Percentiles rank a stretch among this genome's conserved stretches.
Evolutionary conservation across 2,113 vertebrate genomes (phyloP).

Genomic region (Seriola dumerili): DNA sequence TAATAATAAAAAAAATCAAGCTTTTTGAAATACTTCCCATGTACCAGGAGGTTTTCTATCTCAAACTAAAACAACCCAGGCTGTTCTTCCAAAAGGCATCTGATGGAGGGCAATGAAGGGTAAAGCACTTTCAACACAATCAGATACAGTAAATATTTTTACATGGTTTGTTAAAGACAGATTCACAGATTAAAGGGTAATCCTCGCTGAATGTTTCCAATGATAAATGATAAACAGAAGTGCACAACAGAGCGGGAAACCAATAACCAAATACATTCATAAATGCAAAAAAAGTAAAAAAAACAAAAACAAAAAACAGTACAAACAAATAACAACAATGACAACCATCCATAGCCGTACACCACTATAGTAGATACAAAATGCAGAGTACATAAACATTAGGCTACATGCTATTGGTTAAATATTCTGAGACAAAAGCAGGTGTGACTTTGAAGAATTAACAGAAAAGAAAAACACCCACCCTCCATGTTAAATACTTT

Average conservation of each 20-base stretch:
- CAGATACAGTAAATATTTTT: constrained; percentile 1
- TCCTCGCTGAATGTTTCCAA: not conserved
- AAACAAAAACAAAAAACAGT: constrained; percentile 28
- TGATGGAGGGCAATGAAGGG: constrained; percentile 16
- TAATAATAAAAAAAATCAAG: no score
- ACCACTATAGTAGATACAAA: constrained; percentile 49
- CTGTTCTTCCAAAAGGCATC: constrained; percentile 40
- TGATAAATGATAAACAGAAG: constrained; percentile 2
- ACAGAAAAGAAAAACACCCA: not conserved
- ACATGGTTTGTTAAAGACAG: not conserved
- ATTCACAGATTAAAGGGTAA: constrained; percentile 39
- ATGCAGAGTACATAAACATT: constrained; percentile 54
- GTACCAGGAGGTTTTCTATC: not conserved
- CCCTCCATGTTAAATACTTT: not conserved
- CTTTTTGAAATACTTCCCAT: constrained; percentile 43
- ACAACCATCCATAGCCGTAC: constrained; percentile 37
- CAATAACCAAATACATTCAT: constrained; percentile 48
- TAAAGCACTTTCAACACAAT: constrained; percentile 37
- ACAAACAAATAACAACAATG: constrained; percentile 35
- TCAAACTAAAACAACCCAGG: constrained; percentile 4
- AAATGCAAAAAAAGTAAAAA: constrained; percentile 25
- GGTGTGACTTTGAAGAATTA: not conserved
- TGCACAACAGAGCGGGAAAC: constrained; percentile 18
- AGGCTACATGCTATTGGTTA: constrained; percentile 66
- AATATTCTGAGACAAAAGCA: constrained; percentile 24